A percentile compares a stretch with the other conserved stretches of the same genome.
phyloP scores from a whole-genome alignment of 1,140 invertebrate genomes.

The Colletes latitarsis region DNA sequence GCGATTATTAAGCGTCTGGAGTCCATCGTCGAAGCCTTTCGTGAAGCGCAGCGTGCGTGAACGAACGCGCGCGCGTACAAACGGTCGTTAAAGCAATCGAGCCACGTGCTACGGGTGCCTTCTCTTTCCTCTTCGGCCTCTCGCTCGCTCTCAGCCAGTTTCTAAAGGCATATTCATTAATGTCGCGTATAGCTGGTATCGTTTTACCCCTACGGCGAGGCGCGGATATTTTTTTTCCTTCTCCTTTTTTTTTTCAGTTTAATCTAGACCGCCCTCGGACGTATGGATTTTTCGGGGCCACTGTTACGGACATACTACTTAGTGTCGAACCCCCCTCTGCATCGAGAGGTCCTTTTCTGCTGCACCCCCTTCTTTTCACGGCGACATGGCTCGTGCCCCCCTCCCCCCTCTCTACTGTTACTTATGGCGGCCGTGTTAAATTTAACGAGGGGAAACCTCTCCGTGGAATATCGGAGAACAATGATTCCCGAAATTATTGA shows the following conservation, averaged over 20 bases:
- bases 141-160: neutral
- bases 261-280: conserved; percentile 55
- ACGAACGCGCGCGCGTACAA: conserved; percentile 44
- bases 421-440: conserved; percentile 60
- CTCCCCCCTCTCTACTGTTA: conserved; percentile 57
- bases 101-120: conserved; percentile 39
- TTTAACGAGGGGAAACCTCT: conserved; percentile 61
- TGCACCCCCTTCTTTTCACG: conserved; percentile 58
- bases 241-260: conserved; percentile 40
- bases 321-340: conserved; percentile 57
- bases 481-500: conserved; percentile 50
- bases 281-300: conserved; percentile 68
- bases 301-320: conserved; percentile 64
- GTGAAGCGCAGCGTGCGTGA: conserved; percentile 30
- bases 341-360: conserved; percentile 22
- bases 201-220: conserved; percentile 54
- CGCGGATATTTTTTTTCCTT: conserved; percentile 32
- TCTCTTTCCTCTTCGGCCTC: conserved; percentile 13
- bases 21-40: conserved; percentile 22
- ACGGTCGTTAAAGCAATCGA: conserved; percentile 51
- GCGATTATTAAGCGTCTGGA: conserved; percentile 28
- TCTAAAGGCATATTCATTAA: conserved; percentile 60
- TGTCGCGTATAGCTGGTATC: conserved; percentile 60
- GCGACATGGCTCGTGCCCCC: conserved; percentile 24
- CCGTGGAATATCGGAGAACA: conserved; percentile 51